These are phyloP conservation scores for Oreochromis mossambicus DNA, from an alignment of 2,797 vertebrate genomes.

Conservation along the genomic window DNA sequence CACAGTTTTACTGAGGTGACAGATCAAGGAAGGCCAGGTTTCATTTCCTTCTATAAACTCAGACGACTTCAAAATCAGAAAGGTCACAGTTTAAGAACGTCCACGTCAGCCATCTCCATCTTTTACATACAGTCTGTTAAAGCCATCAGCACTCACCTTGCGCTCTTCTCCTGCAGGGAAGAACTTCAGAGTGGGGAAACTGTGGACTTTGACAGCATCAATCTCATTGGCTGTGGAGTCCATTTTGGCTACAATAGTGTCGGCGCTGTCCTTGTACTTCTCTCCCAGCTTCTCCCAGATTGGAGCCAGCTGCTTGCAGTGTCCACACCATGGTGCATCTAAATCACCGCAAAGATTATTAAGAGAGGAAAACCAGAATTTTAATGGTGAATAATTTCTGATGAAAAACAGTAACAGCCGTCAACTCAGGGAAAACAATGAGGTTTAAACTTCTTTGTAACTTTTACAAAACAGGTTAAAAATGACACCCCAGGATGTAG, in stretches of 20 bases:
- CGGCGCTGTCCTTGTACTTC: conserved; percentile 82
- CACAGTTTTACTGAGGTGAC: not conserved
- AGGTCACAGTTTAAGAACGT: not conserved
- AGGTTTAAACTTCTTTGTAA: not conserved
- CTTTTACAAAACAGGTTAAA: not conserved
- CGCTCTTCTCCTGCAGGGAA: conserved; percentile 87
- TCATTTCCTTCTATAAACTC: not conserved
- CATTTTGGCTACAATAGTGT: conserved; percentile 92
- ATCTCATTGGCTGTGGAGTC: conserved; percentile 97
- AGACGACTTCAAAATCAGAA: not conserved
- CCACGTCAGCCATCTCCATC: not conserved
- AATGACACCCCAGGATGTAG: not conserved
- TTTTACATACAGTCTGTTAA: not conserved
- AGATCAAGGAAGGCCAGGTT: not conserved
- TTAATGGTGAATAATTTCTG: not conserved
- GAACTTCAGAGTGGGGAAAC: conserved; percentile 96
- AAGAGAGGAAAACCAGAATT: not conserved
- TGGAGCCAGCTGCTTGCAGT: conserved; percentile 96
- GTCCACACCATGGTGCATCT: conserved; percentile 99
- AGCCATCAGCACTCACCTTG: conserved; percentile 71
- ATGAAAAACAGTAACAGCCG: rapidly evolving
- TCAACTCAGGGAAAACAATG: rapidly evolving
- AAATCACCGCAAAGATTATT: not conserved
- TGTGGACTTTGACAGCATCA: conserved; percentile 93
- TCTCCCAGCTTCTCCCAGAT: conserved; percentile 98